These are phyloP conservation scores for Oreotrochilus melanogaster DNA, from an alignment of 2,113 vertebrate species.

Conservation along the genomic window DNA sequence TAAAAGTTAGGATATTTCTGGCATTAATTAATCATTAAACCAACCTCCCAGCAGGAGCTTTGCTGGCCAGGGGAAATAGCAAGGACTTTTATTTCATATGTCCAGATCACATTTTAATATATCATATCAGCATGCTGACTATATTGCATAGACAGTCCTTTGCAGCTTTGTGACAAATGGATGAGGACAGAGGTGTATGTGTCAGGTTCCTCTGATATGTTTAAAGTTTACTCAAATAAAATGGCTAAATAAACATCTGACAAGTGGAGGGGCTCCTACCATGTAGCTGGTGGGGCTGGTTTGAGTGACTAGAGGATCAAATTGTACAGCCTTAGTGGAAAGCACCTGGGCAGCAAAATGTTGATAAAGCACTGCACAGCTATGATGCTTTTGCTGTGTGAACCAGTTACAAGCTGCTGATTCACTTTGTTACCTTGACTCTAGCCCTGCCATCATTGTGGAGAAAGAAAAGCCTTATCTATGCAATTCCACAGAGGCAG, in stretches of 20 bases:
- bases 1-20: too few species aligned
- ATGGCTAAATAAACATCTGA: neutral
- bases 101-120: neutral
- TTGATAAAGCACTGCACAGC: neutral
- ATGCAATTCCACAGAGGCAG: neutral
- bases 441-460: fast-evolving
- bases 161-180: neutral
- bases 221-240: neutral
- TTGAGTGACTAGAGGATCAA: neutral
- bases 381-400: neutral
- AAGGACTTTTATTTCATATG: neutral
- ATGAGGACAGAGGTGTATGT: neutral
- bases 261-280: neutral
- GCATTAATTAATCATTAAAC: neutral
- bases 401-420: neutral
- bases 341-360: neutral
- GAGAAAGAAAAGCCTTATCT: neutral
- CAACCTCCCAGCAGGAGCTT: neutral
- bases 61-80: neutral
- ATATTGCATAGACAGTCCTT: neutral
- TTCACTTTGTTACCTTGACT: neutral
- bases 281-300: neutral
- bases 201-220: neutral
- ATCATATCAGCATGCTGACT: neutral
- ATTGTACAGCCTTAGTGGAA: neutral